phyloP scores from a whole-genome alignment of 2,113 vertebrate genomes.

The Hyperopisus bebe region DNA sequence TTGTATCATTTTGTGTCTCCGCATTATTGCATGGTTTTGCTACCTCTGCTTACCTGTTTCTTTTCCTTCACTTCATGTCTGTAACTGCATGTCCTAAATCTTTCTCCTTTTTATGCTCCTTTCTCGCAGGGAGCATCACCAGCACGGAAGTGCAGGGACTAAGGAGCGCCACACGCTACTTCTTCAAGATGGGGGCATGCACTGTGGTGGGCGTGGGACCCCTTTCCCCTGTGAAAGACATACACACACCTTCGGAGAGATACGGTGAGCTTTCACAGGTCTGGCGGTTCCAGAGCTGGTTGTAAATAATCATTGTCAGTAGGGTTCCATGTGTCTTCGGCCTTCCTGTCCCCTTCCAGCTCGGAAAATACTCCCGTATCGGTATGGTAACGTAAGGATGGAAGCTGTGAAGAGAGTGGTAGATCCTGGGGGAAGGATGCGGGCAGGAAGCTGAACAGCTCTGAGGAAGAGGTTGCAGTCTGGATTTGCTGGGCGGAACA shows the following conservation, averaged over 20 bases:
- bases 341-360: neutral
- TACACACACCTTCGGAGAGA: conserved; percentile 71
- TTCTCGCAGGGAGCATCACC: conserved; percentile 71
- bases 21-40: neutral
- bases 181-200: conserved; percentile 89
- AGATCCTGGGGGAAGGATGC: neutral
- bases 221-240: conserved; percentile 77
- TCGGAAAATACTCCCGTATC: neutral
- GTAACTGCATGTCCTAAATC: neutral
- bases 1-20: neutral
- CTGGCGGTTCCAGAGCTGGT: neutral
- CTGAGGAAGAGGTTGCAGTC: no score
- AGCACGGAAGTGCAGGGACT: conserved; percentile 80
- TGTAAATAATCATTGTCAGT: neutral
- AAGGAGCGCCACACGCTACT: conserved; percentile 78
- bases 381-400: neutral
- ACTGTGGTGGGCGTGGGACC: conserved; percentile 84
- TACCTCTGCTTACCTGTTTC: neutral
- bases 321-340: neutral
- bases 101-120: neutral
- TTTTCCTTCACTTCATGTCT: neutral
- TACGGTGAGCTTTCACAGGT: conserved; percentile 49
- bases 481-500: neutral
- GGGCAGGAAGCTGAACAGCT: neutral
- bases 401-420: neutral